Evolutionary conservation across 2,888 invertebrate genomes (phyloP).

Genomic region (Drosophila demipolita): DNA sequence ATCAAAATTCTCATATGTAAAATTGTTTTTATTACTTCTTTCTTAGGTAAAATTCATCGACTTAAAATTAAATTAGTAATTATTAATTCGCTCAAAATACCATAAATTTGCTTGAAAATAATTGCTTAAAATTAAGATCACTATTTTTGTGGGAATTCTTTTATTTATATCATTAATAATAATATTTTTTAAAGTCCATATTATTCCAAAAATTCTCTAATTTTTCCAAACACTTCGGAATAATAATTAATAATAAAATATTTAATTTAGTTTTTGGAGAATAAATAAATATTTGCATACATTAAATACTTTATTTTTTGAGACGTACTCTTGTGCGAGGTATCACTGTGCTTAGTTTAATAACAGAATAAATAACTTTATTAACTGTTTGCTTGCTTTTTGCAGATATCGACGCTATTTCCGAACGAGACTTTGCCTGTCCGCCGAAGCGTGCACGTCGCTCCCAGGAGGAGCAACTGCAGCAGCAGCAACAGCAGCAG

Average conservation of each 20-base stretch:
- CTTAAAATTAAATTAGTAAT: not conserved
- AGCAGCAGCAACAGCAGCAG: slow-evolving; percentile 9
- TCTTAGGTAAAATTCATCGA: not conserved
- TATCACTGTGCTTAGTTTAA: not conserved
- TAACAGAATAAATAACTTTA: not conserved
- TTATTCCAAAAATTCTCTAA: no score
- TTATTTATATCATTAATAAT: not conserved
- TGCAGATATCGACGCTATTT: slow-evolving; percentile 85
- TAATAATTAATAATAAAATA: no score
- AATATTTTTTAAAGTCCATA: accelerated
- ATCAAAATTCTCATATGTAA: not conserved
- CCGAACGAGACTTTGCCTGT: slow-evolving; percentile 91
- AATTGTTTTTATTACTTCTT: not conserved
- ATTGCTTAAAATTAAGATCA: not conserved
- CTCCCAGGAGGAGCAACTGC: slow-evolving; percentile 84
- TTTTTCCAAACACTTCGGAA: no score
- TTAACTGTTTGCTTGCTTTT: not conserved
- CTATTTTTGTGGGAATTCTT: not conserved
- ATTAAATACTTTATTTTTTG: not conserved
- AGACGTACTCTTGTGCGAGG: not conserved
- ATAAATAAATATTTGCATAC: not conserved
- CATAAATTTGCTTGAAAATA: not conserved
- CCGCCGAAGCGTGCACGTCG: slow-evolving; percentile 90
- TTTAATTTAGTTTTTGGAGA: not conserved
- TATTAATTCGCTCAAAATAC: not conserved